phyloP scores from a whole-genome alignment of 2,888 invertebrate genomes.

The Troglohyphantes excavatus region DNA sequence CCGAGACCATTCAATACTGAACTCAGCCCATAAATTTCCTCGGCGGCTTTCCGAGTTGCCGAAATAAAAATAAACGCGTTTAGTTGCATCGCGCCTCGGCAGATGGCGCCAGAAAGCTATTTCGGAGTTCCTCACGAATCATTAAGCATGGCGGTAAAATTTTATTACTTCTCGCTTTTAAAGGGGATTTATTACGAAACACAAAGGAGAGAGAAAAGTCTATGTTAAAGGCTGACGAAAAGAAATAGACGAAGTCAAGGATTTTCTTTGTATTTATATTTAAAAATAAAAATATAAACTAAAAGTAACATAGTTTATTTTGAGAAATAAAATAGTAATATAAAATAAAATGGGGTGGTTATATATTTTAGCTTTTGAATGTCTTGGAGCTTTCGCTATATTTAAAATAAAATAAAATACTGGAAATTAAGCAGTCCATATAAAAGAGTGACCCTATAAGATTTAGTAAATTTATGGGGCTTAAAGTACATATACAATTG shows the following conservation, averaged over 20 bases:
- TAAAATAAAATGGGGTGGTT: background rate
- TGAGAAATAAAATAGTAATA: background rate
- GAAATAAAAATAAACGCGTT: constrained; percentile 33
- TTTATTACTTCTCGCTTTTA: constrained; percentile 71
- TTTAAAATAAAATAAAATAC: no score
- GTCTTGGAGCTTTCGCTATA: background rate
- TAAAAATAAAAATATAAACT: constrained; percentile 19
- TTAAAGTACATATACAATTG: constrained; percentile 36
- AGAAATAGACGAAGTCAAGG: constrained; percentile 25
- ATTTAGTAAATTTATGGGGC: background rate
- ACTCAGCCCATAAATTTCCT: constrained; percentile 59
- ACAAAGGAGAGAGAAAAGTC: background rate
- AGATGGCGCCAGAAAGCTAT: constrained; percentile 53
- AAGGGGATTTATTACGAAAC: constrained; percentile 49
- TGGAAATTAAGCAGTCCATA: background rate
- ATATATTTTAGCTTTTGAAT: background rate
- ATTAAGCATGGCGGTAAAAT: constrained; percentile 73
- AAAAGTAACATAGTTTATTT: background rate
- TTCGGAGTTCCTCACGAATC: constrained; percentile 40
- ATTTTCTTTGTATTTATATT: background rate
- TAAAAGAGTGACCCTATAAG: constrained; percentile 11
- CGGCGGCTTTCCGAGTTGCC: constrained; percentile 17
- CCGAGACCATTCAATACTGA: constrained; percentile 29
- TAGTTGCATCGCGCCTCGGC: constrained; percentile 30
- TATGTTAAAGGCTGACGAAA: background rate